Evolutionary conservation across 1,140 invertebrate species (phyloP).

Genomic region (Globodera rostochiensis): DNA sequence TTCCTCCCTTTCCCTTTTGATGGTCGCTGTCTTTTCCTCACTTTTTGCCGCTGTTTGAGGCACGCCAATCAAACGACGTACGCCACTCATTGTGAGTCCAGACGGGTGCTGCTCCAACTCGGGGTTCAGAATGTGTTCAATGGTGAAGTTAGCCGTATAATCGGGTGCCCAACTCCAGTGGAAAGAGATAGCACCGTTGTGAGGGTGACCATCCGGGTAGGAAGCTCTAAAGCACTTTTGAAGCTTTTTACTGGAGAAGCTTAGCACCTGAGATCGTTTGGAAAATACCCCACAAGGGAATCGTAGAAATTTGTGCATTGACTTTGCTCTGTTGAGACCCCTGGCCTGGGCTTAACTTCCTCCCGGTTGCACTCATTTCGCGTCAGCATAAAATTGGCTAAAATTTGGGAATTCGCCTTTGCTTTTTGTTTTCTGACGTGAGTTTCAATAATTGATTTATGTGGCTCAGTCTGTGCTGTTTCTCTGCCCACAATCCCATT

Average conservation of each 20-base stretch:
- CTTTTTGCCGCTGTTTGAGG: background rate
- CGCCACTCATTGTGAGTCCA: background rate
- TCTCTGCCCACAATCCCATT: constrained; percentile 22
- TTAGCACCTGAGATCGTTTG: background rate
- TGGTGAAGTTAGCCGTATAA: background rate
- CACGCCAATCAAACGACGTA: constrained; percentile 8
- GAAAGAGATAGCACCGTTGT: constrained; percentile 26
- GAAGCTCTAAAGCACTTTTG: constrained; percentile 9
- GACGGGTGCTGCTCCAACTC: constrained; percentile 2
- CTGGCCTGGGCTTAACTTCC: background rate
- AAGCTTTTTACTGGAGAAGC: background rate
- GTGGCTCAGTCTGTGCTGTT: constrained; percentile 38
- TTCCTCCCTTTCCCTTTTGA: background rate
- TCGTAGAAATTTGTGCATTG: constrained; percentile 27
- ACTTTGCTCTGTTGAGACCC: constrained; percentile 8
- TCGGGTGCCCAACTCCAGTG: constrained; percentile 29
- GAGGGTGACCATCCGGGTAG: constrained; percentile 20
- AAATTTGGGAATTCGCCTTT: background rate
- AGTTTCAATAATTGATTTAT: background rate
- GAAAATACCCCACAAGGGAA: constrained; percentile 24
- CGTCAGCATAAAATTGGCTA: constrained; percentile 27
- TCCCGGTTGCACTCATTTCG: background rate
- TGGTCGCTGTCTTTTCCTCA: constrained; percentile 1
- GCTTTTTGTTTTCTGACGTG: background rate
- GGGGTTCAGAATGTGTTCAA: background rate